These are phyloP conservation scores for Euplexia lucipara DNA, from an alignment of 2,888 invertebrate species.

Conservation along the genomic window DNA sequence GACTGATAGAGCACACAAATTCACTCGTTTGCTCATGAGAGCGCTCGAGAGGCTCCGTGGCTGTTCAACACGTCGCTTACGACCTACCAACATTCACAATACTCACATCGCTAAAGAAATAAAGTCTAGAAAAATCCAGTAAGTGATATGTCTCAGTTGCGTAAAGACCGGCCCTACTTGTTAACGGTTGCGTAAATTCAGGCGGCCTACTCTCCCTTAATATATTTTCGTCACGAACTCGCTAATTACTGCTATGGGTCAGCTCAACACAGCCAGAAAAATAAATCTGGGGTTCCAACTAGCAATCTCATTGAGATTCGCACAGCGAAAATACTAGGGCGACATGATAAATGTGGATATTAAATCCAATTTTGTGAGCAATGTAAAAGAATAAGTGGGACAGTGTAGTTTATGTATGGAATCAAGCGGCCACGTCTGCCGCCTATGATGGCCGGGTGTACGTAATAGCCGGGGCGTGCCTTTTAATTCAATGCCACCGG, in stretches of 20 bases:
- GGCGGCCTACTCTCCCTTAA: constrained; percentile 29
- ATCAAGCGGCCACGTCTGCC: constrained; percentile 48
- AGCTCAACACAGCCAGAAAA: constrained; percentile 20
- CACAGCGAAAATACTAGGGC: constrained; percentile 27
- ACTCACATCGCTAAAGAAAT: constrained; percentile 9
- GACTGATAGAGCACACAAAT: constrained; percentile 70
- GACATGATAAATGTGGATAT: constrained; percentile 56
- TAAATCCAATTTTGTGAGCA: constrained; percentile 46
- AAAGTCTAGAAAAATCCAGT: constrained; percentile 18
- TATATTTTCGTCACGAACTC: constrained; percentile 49
- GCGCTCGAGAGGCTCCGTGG: constrained; percentile 34
- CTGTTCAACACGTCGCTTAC: constrained; percentile 18
- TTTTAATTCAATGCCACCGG: constrained; percentile 54
- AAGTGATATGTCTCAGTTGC: constrained; percentile 19
- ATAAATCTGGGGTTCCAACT: constrained; percentile 35
- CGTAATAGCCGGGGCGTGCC: constrained; percentile 57
- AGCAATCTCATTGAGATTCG: constrained; percentile 25
- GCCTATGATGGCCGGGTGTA: constrained; percentile 47
- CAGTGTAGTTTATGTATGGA: constrained; percentile 55
- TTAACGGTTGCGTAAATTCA: constrained; percentile 39
- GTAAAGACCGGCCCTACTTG: constrained; percentile 31
- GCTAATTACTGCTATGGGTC: constrained; percentile 37
- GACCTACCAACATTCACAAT: constrained; percentile 21
- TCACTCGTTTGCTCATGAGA: constrained; percentile 51
- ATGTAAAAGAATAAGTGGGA: constrained; percentile 54